Base-by-base conservation (phyloP, 2,888 invertebrate species). In the Rhingia campestris region DNA sequence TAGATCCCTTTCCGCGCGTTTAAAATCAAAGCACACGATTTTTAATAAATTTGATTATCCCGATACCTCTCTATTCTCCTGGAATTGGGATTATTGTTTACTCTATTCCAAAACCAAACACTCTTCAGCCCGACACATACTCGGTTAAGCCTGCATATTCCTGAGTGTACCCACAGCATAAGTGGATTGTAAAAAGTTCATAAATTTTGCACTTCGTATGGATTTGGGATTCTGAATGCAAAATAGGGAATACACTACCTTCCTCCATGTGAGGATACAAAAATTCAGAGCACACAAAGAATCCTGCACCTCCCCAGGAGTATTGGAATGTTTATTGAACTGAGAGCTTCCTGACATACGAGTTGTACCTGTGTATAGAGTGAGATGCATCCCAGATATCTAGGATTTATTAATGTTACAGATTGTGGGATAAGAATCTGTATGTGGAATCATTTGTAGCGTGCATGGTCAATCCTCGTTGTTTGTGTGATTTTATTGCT, bases 331-430 rank as follows among this genome's bases (percentile, higher is more conserved):
- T 51, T 22, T 58, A 66, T 66, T 66, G 56, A 66, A 51, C 74
- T 58, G 64, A 35, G 41, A 51, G 39, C 7, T 22, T 22, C 22
- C 22, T 22, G 22, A 4, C 64, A 32, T 39, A 33, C 12, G 30
- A 54, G 14, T 5, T 33, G 35, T 37, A 37, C 2, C 22, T 22
- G 22, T 22, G 22, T 22, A 22, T 22, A 22, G 22, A 22, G 22
- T 22, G 22, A 37, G 10, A n/a, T 45, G 53, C n/a, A 51, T 58
- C 22, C 33, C 53, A 35, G 39, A 10, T 51, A 53, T 51, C 51
- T 12, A 51, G 59, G 59, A 67, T 76, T 67, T 76, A 76, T 69
- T 76, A 67, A 61, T 54, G 75, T 54, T 69, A 53, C 49, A 41
- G 33, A 47, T 59, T 51, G 43, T 45, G 10, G 45, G 53, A 69